Percentiles rank a stretch among this genome's conserved stretches.
Conservation (phyloP, 1,140 invertebrate genomes). For the Lordiphosa collinella region DNA sequence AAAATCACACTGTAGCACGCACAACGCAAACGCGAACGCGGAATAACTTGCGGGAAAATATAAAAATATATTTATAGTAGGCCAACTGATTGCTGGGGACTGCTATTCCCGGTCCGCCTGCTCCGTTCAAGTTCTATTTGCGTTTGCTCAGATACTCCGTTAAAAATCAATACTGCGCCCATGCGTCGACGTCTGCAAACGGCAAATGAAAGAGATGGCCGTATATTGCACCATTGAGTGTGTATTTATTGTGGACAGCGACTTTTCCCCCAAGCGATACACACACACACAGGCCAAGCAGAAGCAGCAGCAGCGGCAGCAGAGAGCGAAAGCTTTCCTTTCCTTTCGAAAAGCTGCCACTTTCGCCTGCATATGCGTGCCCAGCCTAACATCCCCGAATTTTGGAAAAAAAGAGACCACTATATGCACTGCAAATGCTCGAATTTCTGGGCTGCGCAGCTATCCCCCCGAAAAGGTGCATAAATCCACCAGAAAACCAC, state of each 20-base stretch:
- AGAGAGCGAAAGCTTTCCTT: slow-evolving; percentile 20
- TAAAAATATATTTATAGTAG: slow-evolving; percentile 5
- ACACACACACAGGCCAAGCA: not conserved
- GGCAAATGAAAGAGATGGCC: slow-evolving; percentile 30
- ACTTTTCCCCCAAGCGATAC: not conserved
- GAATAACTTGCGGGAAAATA: slow-evolving; percentile 2
- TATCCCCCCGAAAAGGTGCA: slow-evolving; percentile 28
- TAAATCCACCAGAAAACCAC: slow-evolving; percentile 24
- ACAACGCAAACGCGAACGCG: slow-evolving; percentile 7
- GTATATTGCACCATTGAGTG: slow-evolving; percentile 12
- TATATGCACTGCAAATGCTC: slow-evolving; percentile 4
- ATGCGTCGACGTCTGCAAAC: slow-evolving; percentile 65
- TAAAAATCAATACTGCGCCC: slow-evolving; percentile 79
- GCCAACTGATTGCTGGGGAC: slow-evolving; percentile 6
- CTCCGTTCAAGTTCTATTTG: slow-evolving; percentile 64
- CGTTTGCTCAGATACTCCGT: slow-evolving; percentile 67
- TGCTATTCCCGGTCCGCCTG: slow-evolving; percentile 29
- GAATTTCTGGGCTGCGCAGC: slow-evolving; percentile 24
- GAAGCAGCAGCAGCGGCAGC: slow-evolving; percentile 2
- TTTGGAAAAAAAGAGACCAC: slow-evolving; percentile 25
- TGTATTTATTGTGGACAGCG: slow-evolving; percentile 2
- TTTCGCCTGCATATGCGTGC: slow-evolving; percentile 40
- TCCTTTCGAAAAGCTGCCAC: slow-evolving; percentile 26
- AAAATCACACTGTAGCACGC: not conserved
- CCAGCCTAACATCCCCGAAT: slow-evolving; percentile 32